phyloP scores from a whole-genome alignment of 2,888 invertebrate genomes.

The Steinernema carpocapsae region DNA sequence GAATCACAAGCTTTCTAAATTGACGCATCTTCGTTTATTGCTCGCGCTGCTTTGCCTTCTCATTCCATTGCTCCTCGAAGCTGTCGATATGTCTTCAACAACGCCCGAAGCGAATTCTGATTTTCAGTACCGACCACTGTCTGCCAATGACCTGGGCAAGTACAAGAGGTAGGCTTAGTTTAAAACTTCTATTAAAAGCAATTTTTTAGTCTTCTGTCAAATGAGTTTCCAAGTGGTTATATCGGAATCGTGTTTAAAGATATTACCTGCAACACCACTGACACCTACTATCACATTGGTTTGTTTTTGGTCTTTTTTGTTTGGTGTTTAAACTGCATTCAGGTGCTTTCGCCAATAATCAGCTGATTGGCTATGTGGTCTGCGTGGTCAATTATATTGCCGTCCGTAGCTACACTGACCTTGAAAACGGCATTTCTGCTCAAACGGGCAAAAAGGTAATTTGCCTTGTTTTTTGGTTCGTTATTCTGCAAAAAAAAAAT shows the following conservation, averaged over 20 bases:
- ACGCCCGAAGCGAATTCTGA: not conserved
- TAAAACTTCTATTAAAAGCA: not conserved
- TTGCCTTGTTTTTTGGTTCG: not conserved
- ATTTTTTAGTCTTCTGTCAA: not conserved
- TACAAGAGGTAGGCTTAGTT: not conserved
- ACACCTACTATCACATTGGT: slow-evolving; percentile 8
- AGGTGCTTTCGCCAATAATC: not conserved
- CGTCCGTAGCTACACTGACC: slow-evolving; percentile 3
- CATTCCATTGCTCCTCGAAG: no score
- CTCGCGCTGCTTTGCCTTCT: no score
- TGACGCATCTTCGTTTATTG: no score
- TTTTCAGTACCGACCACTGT: not conserved
- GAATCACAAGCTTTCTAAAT: no score
- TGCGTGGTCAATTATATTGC: slow-evolving; percentile 6
- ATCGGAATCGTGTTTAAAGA: slow-evolving; percentile 9
- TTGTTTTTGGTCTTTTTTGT: not conserved
- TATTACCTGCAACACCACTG: not conserved
- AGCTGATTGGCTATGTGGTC: not conserved
- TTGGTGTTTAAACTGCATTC: not conserved
- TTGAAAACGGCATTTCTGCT: slow-evolving; percentile 17
- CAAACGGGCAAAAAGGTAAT: slow-evolving; percentile 27
- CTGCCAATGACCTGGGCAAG: not conserved
- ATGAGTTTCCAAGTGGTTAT: not conserved
- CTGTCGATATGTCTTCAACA: no score
- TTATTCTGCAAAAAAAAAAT: not conserved